These are phyloP conservation scores for Mizuhopecten yessoensis DNA, from an alignment of 1,140 invertebrate species.

Conservation along the genomic window DNA sequence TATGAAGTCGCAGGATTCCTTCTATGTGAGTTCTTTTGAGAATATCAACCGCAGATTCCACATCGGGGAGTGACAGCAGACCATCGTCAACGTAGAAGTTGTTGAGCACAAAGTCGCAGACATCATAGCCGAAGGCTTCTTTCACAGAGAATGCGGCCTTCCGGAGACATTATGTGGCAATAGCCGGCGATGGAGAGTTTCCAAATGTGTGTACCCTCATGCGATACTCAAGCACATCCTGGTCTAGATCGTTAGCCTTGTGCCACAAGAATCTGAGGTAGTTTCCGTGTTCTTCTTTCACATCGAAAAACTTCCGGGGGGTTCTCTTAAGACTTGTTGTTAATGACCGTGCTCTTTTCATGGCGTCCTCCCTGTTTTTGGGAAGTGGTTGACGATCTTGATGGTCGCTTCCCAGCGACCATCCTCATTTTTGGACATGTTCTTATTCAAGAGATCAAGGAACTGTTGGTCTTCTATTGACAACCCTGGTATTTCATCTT, in stretches of 20 bases:
- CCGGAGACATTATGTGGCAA: constrained; percentile 61
- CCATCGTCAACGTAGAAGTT: constrained; percentile 66
- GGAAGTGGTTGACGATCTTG: not conserved
- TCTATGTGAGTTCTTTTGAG: constrained; percentile 56
- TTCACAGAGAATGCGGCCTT: constrained; percentile 46
- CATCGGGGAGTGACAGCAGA: constrained; percentile 43
- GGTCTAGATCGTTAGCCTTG: constrained; percentile 53
- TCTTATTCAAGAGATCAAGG: constrained; percentile 58
- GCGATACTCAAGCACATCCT: constrained; percentile 57
- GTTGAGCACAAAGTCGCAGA: constrained; percentile 50
- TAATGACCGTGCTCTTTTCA: constrained; percentile 56
- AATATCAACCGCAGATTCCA: constrained; percentile 43
- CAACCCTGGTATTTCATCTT: constrained; percentile 53
- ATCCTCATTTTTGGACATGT: constrained; percentile 1
- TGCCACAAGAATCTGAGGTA: constrained; percentile 67
- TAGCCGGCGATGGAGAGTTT: constrained; percentile 57
- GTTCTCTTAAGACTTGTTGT: constrained; percentile 1
- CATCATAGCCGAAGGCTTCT: constrained; percentile 39
- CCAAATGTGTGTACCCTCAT: constrained; percentile 70
- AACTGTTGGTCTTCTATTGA: constrained; percentile 62
- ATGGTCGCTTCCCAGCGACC: constrained; percentile 53
- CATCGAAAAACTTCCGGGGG: constrained; percentile 56
- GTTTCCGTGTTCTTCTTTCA: constrained; percentile 57
- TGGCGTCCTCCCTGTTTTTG: constrained; percentile 57
- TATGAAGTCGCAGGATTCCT: constrained; percentile 58